Conservation (phyloP, 2,888 invertebrate genomes). For the Drosophila mercatorum region DNA sequence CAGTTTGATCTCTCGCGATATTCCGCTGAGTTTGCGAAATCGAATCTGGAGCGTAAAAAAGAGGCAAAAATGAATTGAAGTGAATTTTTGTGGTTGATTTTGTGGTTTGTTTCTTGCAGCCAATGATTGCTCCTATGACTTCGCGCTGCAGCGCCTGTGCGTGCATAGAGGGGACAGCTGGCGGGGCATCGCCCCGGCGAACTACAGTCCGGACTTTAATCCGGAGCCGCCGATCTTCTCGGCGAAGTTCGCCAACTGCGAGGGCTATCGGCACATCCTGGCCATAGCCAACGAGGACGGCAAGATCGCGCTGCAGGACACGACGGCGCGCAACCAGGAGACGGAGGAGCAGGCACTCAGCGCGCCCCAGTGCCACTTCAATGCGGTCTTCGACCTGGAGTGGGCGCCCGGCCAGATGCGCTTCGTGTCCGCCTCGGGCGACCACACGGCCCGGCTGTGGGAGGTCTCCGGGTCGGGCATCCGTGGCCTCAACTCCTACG, state of each 20-base stretch:
- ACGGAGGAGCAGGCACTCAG: slow-evolving; percentile 85
- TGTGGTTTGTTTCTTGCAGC: slow-evolving; percentile 81
- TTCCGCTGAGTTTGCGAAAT: slow-evolving; percentile 62
- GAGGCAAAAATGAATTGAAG: not conserved
- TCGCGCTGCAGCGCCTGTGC: slow-evolving; percentile 87
- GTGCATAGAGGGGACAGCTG: slow-evolving; percentile 88
- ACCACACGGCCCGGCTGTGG: slow-evolving; percentile 93
- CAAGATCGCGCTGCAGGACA: slow-evolving; percentile 86
- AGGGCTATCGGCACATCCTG: slow-evolving; percentile 89
- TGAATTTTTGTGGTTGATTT: too few relatives aligned
- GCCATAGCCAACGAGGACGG: slow-evolving; percentile 96
- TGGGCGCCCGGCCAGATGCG: slow-evolving; percentile 92
- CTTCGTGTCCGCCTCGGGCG: slow-evolving; percentile 93
- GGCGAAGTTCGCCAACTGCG: slow-evolving; percentile 90
- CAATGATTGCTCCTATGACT: slow-evolving; percentile 87
- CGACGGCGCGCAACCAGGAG: slow-evolving; percentile 82
- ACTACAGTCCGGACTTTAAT: slow-evolving; percentile 86
- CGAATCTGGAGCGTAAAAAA: slow-evolving; percentile 53
- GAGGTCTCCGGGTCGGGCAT: slow-evolving; percentile 87
- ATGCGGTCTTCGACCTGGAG: slow-evolving; percentile 95
- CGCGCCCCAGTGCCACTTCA: slow-evolving; percentile 89
- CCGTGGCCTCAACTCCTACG: slow-evolving; percentile 86
- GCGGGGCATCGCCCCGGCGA: slow-evolving; percentile 86
- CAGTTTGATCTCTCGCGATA: slow-evolving; percentile 8
- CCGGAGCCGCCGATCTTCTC: slow-evolving; percentile 92